Base-by-base conservation (phyloP, 2,113 vertebrate species). In the Anhinga anhinga region DNA sequence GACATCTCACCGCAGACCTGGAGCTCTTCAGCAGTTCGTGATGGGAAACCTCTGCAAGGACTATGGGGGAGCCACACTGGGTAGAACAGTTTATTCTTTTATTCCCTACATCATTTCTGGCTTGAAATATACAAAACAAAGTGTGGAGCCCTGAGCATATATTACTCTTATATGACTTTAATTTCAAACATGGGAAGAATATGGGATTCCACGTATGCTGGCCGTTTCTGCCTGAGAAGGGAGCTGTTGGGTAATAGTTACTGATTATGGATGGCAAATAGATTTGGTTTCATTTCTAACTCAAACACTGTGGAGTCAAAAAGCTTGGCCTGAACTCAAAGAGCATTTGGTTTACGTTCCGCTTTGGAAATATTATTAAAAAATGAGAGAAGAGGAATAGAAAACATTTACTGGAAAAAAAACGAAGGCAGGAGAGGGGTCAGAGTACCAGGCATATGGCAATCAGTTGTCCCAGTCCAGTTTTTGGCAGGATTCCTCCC, bases 341-440 rank as follows among this genome's bases (percentile, higher is more conserved):
- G 50, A 95, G 49, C 62, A 81, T 82, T 96, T 96, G 90, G 93
- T 96, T 96, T 95, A 92, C 63, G 88, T 94, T 95, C 90, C 95
- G 53, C 70, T 88, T 95, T 88, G 67, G 93, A 96, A 91, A 93
- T 95, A 96, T 49, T 97, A 88, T 82, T 90, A 44, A 90, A 95
- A 95, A 89, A 93, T 18, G 53, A 82, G 70, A 80, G 78, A 94
- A 73, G 40, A 95, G 17, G n/a, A 90, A 96, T 38, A 97, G 77
- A 93, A 95, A 91, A 90, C 58, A 80, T 94, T 79, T 84, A 94
- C 70, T 87, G 45, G 17, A 62, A 56, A 56, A 71, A 40, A 52
- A 58, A 17, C 19, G 2, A 82, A 85, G 71, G 49, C 71, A 83
- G 69, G 40, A 91, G 42, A 82, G 36, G 62, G 62, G 81, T 95